These are phyloP conservation scores for Athripsodes cinereus DNA, from an alignment of 2,888 invertebrate genomes.

Conservation along the genomic window DNA sequence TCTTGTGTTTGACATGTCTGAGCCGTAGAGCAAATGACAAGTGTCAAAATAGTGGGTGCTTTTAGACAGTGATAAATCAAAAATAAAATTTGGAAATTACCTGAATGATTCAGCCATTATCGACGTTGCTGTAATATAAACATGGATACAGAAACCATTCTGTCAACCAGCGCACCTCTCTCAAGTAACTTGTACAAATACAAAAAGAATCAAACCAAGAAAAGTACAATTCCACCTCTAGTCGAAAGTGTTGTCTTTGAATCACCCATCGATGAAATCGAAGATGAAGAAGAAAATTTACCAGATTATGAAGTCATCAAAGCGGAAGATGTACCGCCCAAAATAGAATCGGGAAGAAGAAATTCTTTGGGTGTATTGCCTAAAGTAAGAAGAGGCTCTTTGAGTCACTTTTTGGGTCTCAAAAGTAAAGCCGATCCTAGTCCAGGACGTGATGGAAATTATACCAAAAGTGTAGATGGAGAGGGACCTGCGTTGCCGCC, in stretches of 20 bases:
- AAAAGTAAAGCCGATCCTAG: conserved; percentile 44
- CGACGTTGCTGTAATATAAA: not conserved
- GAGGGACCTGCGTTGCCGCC: conserved; percentile 39
- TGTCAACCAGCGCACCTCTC: conserved; percentile 45
- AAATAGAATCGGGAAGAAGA: conserved; percentile 13
- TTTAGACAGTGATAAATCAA: not conserved
- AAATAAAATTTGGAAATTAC: too few species aligned
- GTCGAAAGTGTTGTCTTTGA: conserved; percentile 26
- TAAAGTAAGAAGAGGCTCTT: conserved; percentile 37
- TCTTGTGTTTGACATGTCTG: not conserved
- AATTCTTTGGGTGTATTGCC: conserved; percentile 20
- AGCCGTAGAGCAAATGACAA: not conserved
- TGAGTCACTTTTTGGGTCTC: conserved; percentile 38
- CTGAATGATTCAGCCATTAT: not conserved
- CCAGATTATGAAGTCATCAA: conserved; percentile 15
- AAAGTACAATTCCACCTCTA: conserved; percentile 23
- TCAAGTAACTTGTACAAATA: conserved; percentile 47
- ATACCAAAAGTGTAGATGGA: conserved; percentile 43
- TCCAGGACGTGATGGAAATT: conserved; percentile 40
- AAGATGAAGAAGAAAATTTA: conserved; percentile 13
- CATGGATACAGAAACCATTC: conserved; percentile 34
- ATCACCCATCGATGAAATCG: conserved; percentile 17
- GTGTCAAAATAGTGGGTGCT: not conserved
- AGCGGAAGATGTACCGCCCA: not conserved
- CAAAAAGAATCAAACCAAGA: conserved; percentile 21